Evolutionary conservation across 2,797 vertebrate genomes (phyloP).

Genomic region (Caiman crocodilus): DNA sequence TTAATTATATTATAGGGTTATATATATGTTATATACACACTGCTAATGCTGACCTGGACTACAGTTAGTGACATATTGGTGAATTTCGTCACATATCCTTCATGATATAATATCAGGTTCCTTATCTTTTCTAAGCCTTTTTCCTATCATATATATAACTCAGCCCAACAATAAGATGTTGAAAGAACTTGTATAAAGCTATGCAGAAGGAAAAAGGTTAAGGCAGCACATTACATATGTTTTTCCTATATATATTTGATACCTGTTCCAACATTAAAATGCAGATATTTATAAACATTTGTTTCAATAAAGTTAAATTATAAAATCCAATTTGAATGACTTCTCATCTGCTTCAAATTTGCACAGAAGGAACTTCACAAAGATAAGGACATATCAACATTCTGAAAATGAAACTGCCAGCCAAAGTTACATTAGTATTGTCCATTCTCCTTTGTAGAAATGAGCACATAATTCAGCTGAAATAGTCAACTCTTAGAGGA

Average conservation of each 20-base stretch:
- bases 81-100: not conserved
- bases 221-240: not conserved
- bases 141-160: not conserved
- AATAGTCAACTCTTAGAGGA: constrained; percentile 19
- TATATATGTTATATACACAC: not conserved
- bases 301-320: constrained; percentile 31
- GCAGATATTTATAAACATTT: constrained; percentile 7
- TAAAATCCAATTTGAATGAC: constrained; percentile 48
- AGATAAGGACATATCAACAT: constrained; percentile 54
- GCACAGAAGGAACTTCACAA: constrained; percentile 51
- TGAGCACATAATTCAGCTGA: constrained; percentile 60
- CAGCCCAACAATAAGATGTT: not conserved
- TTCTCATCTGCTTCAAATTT: constrained; percentile 42
- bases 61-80: not conserved
- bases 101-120: not conserved
- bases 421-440: constrained; percentile 54
- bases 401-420: constrained; percentile 56
- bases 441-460: constrained; percentile 54
- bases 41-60: not conserved
- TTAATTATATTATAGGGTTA: too few relatives aligned
- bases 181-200: not conserved
- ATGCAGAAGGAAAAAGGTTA: not conserved
- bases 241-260: not conserved
- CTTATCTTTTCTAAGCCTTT: not conserved
- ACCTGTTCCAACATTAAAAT: not conserved